phyloP scores from a whole-genome alignment of 64 coral and sea anemone species.

The Actinia tenebrosa region DNA sequence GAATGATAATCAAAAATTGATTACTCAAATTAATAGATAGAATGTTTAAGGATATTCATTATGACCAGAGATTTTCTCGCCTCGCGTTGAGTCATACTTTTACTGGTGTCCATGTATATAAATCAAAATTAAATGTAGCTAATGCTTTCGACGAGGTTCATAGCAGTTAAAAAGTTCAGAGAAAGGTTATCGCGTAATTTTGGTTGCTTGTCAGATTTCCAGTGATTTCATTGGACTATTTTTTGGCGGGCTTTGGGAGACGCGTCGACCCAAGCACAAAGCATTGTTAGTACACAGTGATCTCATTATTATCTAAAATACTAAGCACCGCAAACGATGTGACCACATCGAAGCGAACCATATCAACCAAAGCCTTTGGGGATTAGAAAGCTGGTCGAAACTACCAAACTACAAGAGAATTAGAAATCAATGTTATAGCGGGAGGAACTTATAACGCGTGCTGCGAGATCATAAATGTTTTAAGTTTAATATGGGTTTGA shows the following conservation, averaged over 20 bases:
- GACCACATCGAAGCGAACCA: neutral
- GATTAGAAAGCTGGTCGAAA: neutral
- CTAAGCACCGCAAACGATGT: neutral
- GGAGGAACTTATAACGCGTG: neutral
- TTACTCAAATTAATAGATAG: slow-evolving; percentile 3
- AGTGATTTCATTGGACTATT: neutral
- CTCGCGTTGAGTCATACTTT: neutral
- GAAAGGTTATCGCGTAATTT: neutral
- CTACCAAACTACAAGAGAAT: neutral
- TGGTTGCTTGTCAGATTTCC: neutral
- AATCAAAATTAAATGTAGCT: neutral
- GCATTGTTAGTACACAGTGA: neutral
- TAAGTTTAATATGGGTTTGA: neutral
- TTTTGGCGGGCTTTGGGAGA: slow-evolving; percentile 18
- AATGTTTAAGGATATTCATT: neutral
- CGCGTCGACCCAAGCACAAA: slow-evolving; percentile 3
- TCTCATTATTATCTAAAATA: slow-evolving; percentile 4
- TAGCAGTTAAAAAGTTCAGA: neutral
- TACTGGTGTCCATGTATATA: neutral
- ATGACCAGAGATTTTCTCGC: neutral
- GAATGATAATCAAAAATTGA: neutral
- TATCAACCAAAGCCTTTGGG: neutral
- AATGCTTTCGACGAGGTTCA: neutral
- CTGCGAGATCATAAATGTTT: neutral
- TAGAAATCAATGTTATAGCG: neutral